Evolutionary conservation across 2,797 vertebrate species (phyloP).

Genomic region (Cyclura pinguis): DNA sequence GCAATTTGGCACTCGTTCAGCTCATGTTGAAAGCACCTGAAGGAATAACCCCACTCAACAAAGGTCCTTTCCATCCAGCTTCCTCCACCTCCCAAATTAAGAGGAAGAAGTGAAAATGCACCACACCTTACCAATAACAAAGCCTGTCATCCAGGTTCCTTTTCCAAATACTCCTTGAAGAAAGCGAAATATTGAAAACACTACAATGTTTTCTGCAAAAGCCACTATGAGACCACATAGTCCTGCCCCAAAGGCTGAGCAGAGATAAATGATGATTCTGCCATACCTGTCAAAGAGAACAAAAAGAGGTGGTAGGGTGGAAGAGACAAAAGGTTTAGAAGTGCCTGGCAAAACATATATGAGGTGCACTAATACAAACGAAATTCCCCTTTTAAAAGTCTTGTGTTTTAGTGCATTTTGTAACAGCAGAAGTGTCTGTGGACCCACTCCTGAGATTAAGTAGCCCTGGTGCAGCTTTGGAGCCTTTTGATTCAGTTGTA

Average conservation of each 20-base stretch:
- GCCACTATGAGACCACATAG: constrained; percentile 90
- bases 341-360: not conserved
- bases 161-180: constrained; percentile 93
- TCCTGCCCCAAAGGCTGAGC: constrained; percentile 88
- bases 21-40: not conserved
- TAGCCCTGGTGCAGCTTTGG: not conserved
- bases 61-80: not conserved
- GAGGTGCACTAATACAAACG: not conserved
- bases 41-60: not conserved
- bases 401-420: not conserved
- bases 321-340: not conserved
- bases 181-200: constrained; percentile 90
- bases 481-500: not conserved
- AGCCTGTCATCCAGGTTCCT: constrained; percentile 93
- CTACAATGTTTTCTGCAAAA: constrained; percentile 87
- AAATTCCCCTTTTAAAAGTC: not conserved
- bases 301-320: constrained; percentile 6
- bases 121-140: constrained; percentile 89
- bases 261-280: constrained; percentile 88
- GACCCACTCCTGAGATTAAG: not conserved
- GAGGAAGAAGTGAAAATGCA: not conserved
- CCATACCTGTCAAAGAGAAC: constrained; percentile 85
- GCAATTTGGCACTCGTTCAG: not conserved
- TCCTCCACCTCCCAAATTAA: not conserved
- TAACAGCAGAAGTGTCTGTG: not conserved